phyloP scores from a whole-genome alignment of 2,888 invertebrate species.

The Apodemia hepburni region DNA sequence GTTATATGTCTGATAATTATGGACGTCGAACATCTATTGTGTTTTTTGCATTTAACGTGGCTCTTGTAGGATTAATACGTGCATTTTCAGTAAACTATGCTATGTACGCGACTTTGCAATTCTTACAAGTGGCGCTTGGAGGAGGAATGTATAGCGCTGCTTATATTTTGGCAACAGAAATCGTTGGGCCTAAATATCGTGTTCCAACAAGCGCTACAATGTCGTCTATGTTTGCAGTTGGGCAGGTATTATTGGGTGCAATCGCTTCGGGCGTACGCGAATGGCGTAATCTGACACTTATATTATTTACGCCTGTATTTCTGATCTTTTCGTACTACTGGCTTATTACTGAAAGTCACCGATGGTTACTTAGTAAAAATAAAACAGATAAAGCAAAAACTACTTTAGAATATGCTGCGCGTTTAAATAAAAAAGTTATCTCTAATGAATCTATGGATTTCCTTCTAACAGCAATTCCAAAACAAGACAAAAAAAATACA shows the following conservation, averaged over 20 bases:
- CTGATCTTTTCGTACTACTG: constrained; percentile 83
- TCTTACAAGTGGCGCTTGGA: constrained; percentile 63
- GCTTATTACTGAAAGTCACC: constrained; percentile 85
- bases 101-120: constrained; percentile 62
- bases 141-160: constrained; percentile 65
- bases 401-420: constrained; percentile 81
- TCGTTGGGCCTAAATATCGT: constrained; percentile 86
- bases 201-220: constrained; percentile 86
- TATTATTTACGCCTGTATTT: constrained; percentile 84
- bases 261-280: constrained; percentile 84
- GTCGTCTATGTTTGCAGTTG: constrained; percentile 85
- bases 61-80: constrained; percentile 54
- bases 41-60: constrained; percentile 63
- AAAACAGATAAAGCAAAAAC: constrained; percentile 80
- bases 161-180: constrained; percentile 84
- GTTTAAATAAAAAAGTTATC: constrained; percentile 78
- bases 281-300: constrained; percentile 84
- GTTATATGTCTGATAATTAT: constrained; percentile 83
- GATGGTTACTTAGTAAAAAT: constrained; percentile 87
- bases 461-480: constrained; percentile 51
- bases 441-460: constrained; percentile 64
- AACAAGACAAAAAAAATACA: constrained; percentile 37
- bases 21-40: constrained; percentile 60
- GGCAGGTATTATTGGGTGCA: constrained; percentile 84
- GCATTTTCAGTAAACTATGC: constrained; percentile 66